phyloP scores from a whole-genome alignment of 2,888 invertebrate genomes.

The Synergus japonicus region DNA sequence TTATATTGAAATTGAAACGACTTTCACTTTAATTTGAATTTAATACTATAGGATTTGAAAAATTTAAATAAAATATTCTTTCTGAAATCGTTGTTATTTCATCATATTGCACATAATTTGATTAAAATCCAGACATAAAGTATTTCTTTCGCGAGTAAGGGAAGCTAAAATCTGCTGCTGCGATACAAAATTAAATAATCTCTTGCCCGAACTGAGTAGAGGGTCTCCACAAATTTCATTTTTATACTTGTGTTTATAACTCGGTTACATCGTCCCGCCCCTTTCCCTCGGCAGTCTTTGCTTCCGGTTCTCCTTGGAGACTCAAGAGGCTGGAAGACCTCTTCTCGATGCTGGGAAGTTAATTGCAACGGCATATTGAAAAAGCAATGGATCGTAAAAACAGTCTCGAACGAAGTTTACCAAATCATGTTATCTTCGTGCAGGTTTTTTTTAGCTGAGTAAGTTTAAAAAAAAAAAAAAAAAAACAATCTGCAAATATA shows the following conservation, averaged over 20 bases:
- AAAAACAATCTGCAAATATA: neutral
- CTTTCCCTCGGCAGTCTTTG: constrained; percentile 47
- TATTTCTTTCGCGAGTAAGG: constrained; percentile 18
- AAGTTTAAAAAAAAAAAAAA: constrained; percentile 8
- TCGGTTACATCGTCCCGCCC: constrained; percentile 62
- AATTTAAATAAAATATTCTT: constrained; percentile 3
- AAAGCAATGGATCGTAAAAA: constrained; percentile 42
- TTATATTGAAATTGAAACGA: neutral
- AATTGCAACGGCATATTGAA: constrained; percentile 41
- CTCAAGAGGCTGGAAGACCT: constrained; percentile 39
- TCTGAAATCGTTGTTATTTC: neutral
- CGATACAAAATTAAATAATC: constrained; percentile 62
- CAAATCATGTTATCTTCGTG: constrained; percentile 40
- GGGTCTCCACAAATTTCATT: constrained; percentile 65
- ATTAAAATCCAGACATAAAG: constrained; percentile 37
- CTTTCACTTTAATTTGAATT: neutral
- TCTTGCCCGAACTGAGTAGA: constrained; percentile 58
- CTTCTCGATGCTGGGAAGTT: constrained; percentile 23
- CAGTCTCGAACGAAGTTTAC: constrained; percentile 38
- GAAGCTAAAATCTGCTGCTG: constrained; percentile 39
- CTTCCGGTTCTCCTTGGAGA: constrained; percentile 40
- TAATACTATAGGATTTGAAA: neutral
- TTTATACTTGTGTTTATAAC: constrained; percentile 68
- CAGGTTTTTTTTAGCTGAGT: constrained; percentile 17
- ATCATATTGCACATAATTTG: constrained; percentile 10